phyloP scores from a whole-genome alignment of 92 coral and sea anemone species.

The Palythoa grandis region DNA sequence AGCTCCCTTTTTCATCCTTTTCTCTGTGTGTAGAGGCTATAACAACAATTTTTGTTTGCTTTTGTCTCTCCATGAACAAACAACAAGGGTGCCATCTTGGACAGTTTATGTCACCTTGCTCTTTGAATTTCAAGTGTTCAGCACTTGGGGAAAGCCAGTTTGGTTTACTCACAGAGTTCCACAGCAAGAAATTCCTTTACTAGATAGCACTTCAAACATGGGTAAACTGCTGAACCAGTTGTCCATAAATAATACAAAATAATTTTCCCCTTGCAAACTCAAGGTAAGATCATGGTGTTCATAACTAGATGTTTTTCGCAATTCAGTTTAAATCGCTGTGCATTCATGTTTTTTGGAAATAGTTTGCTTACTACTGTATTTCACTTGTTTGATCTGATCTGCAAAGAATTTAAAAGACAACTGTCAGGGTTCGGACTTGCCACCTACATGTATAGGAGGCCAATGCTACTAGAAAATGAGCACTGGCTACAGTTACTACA shows the following conservation, averaged over 20 bases:
- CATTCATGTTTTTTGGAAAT: too few relatives aligned
- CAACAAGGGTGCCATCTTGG: conserved; percentile 30
- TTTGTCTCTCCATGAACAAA: too few relatives aligned
- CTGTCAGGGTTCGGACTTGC: too few relatives aligned
- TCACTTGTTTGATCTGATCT: too few relatives aligned
- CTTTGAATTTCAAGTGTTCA: conserved; percentile 34
- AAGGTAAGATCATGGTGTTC: conserved; percentile 37
- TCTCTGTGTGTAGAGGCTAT: conserved; percentile 30
- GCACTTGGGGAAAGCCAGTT: conserved; percentile 31
- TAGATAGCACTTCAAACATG: conserved; percentile 17
- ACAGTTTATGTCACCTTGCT: conserved; percentile 47
- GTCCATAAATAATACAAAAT: conserved; percentile 43
- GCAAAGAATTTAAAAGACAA: too few relatives aligned
- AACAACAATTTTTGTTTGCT: conserved; percentile 18
- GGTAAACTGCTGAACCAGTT: conserved; percentile 28
- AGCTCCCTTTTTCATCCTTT: conserved; percentile 22
- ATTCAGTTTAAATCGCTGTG: too few relatives aligned
- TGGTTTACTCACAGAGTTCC: conserved; percentile 46
- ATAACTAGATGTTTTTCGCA: too few relatives aligned
- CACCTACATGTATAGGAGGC: too few relatives aligned
- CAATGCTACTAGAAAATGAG: too few relatives aligned
- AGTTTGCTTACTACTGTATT: too few relatives aligned
- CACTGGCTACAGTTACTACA: too few relatives aligned
- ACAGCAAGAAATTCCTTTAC: conserved; percentile 45
- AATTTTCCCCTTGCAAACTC: conserved; percentile 22